Conservation (phyloP, 2,113 vertebrate genomes). For the Solea senegalensis region DNA sequence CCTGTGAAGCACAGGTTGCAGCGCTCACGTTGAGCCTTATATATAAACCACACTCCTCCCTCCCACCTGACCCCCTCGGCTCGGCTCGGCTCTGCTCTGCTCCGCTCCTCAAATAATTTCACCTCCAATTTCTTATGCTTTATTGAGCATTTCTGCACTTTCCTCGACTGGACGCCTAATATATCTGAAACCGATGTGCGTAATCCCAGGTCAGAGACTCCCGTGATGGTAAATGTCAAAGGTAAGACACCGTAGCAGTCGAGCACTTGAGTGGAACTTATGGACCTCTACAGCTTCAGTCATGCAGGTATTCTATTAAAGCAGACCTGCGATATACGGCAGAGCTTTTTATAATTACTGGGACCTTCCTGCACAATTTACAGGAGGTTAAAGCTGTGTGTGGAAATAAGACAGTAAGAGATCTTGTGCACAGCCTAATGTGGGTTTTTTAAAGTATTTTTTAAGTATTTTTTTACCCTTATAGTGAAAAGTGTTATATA, state of each 20-base stretch:
- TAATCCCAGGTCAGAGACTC: conserved; percentile 19
- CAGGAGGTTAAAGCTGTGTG: conserved; percentile 7
- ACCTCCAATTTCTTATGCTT: conserved; percentile 42
- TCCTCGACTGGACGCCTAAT: conserved; percentile 20
- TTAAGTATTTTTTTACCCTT: not conserved
- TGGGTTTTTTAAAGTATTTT: too few relatives aligned
- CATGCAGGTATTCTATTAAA: conserved; percentile 62
- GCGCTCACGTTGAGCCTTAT: conserved; percentile 4
- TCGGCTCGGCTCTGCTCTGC: conserved; percentile 9
- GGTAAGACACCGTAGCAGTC: conserved; percentile 37
- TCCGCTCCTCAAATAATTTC: conserved; percentile 24
- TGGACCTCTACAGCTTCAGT: conserved; percentile 26
- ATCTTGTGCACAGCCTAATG: not conserved
- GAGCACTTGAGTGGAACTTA: conserved; percentile 37
- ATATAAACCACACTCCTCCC: conserved; percentile 12
- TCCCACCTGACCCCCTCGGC: conserved; percentile 15
- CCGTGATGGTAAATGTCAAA: conserved; percentile 59
- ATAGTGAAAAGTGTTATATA: not conserved
- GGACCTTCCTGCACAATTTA: conserved; percentile 27
- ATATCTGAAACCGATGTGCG: conserved; percentile 23
- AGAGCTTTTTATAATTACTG: conserved; percentile 23
- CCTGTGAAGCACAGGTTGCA: conserved; percentile 7
- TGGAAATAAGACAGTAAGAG: conserved; percentile 27
- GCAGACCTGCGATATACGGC: conserved; percentile 18
- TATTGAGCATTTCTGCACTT: conserved; percentile 48